Evolutionary conservation across 2,888 invertebrate genomes (phyloP), one percentile per base, ranked within the genome.

Genomic region (Siphlonurus alternatus): DNA sequence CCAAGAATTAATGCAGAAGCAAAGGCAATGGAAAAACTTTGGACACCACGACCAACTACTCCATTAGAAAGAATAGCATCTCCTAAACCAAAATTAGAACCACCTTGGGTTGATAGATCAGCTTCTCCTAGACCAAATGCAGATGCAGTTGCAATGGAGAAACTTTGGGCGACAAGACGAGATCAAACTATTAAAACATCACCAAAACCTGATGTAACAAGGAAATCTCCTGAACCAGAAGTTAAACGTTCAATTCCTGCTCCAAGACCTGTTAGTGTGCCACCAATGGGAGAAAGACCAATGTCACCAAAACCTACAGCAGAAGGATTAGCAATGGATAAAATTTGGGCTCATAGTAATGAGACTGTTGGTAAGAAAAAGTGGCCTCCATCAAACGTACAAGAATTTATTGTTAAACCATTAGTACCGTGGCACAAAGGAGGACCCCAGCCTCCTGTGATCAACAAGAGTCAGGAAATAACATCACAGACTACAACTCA

Each of bases 281-380:
- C 71, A 0, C 72, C 71, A 1, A 62, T 63, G 3, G 71, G 72
- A 23, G 71, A 72, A 20, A 71, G 74, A 20, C 69, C 74, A 0
- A 68, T 70, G 0, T 76, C 76, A 0, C 75, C 75, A 0, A 80
- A 79, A 66, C 83, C 86, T 7, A 85, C 85, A 2, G 79, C 80
- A 0, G 83, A 86, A 71, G 85, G 79, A 1, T 71, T 86, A 59
- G 78, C 81, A 64, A 86, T 86, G 85, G 85, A 86, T 68, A 85
- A 83, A 72, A 75, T 84, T 0, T 86, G 86, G 86, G 80, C 83
- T 2, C 78, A 79, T 65, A 80, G 79, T 69, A 38, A 38, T 15
- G 74, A 77, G 25, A 76, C 76, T 0, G 73, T 75, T 38, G 71
- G 74, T n/a, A 77, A 78, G 65, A 78, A 78, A 67, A 75, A 78